Conservation (phyloP, 2,113 vertebrate genomes). For the Eulacestoma nigropectus region DNA sequence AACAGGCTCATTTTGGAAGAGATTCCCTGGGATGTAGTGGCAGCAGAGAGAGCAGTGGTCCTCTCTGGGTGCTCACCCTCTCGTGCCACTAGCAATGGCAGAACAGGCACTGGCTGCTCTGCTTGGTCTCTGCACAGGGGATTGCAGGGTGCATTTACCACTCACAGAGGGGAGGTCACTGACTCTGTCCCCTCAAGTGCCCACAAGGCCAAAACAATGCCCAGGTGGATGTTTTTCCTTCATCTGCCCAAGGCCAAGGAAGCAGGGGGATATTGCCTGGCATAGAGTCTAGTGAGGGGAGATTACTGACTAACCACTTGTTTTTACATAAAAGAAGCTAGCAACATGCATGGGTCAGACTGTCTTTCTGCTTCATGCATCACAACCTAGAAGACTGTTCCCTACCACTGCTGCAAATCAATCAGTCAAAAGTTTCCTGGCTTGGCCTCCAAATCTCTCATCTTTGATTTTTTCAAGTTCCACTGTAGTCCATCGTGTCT, state of each 20-base stretch:
- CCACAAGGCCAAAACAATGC: background rate
- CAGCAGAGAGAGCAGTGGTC: background rate
- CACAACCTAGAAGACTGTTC: background rate
- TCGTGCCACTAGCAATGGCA: background rate
- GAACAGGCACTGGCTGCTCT: background rate
- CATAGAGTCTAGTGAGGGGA: background rate
- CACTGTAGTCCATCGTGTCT: background rate
- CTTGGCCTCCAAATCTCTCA: background rate
- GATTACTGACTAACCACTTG: background rate
- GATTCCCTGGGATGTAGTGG: background rate
- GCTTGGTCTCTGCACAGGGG: background rate
- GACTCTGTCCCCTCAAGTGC: background rate
- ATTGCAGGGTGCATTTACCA: background rate
- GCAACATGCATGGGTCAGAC: accelerated
- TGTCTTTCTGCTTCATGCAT: background rate
- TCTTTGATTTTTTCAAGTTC: background rate
- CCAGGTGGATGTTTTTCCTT: background rate
- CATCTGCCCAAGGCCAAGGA: background rate
- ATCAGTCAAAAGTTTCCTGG: background rate
- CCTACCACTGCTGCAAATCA: background rate
- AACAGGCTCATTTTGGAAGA: background rate
- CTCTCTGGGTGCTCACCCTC: background rate
- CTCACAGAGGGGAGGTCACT: background rate
- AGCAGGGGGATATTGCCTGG: background rate
- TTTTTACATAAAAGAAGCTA: background rate